phyloP scores from a whole-genome alignment of 2,113 vertebrate genomes.

The Microcebus lehilahytsara region DNA sequence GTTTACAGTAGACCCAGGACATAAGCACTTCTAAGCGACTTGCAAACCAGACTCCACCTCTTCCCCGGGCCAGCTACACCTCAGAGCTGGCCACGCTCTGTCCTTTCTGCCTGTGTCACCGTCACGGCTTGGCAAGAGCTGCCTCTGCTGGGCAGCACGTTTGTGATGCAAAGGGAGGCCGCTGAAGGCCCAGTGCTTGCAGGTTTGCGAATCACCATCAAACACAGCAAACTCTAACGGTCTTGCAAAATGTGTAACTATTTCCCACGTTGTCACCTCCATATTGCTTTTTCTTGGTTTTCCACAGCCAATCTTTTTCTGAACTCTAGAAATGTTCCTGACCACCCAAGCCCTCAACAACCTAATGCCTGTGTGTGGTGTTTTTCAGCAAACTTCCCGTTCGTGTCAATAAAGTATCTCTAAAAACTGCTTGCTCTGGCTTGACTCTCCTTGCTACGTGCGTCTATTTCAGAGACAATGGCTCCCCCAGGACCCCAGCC shows the following conservation, averaged over 20 bases:
- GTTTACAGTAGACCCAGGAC: not conserved
- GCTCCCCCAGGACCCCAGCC: not conserved
- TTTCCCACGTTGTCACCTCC: not conserved
- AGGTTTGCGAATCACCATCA: not conserved
- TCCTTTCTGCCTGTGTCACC: too few species aligned
- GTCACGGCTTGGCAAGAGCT: not conserved
- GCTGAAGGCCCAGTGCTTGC: not conserved
- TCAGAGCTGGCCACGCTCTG: not conserved
- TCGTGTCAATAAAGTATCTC: constrained; percentile 65
- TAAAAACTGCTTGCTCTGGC: not conserved
- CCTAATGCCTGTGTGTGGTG: not conserved
- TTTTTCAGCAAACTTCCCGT: constrained; percentile 34
- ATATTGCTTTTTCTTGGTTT: constrained; percentile 1
- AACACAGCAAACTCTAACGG: not conserved
- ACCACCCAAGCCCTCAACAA: not conserved
- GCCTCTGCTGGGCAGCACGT: not conserved
- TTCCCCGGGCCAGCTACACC: not conserved
- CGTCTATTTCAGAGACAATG: not conserved
- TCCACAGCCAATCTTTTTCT: not conserved
- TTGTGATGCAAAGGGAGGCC: not conserved
- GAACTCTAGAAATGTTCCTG: not conserved
- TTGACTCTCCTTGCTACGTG: not conserved
- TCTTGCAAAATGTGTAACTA: not conserved
- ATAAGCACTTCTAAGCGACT: not conserved
- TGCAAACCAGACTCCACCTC: not conserved